Conservation (phyloP, 2,888 invertebrate species). For the Cordilura impudica region DNA sequence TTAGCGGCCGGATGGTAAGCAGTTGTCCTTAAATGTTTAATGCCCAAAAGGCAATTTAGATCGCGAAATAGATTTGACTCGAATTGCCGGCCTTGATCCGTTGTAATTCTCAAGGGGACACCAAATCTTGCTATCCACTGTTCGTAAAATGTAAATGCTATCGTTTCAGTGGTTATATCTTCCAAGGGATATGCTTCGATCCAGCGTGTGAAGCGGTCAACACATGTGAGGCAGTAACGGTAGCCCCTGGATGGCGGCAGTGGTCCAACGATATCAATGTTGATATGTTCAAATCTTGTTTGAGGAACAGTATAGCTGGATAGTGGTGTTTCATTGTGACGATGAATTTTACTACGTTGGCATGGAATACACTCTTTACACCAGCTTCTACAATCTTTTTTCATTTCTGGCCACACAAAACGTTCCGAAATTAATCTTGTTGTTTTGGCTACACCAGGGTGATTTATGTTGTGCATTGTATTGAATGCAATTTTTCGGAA, state of each 20-base stretch:
- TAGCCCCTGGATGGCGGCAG: slow-evolving; percentile 62
- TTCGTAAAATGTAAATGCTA: slow-evolving; percentile 58
- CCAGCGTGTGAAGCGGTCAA: slow-evolving; percentile 64
- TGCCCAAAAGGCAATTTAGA: slow-evolving; percentile 59
- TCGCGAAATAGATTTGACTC: slow-evolving; percentile 63
- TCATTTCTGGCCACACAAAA: slow-evolving; percentile 28
- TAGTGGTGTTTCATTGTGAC: not conserved
- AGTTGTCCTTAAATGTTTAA: slow-evolving; percentile 15
- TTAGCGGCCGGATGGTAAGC: slow-evolving; percentile 47
- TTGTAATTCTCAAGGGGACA: not conserved
- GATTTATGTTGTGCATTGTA: slow-evolving; percentile 25
- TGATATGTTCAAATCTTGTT: not conserved
- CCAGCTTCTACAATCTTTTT: slow-evolving; percentile 19
- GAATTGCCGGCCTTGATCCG: not conserved
- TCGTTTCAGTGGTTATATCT: slow-evolving; percentile 56
- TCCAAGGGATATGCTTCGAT: slow-evolving; percentile 64
- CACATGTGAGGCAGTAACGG: slow-evolving; percentile 70
- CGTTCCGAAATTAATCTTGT: not conserved
- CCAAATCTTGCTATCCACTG: not conserved
- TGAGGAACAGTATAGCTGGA: not conserved
- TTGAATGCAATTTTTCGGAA: slow-evolving; percentile 33
- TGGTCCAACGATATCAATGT: not conserved
- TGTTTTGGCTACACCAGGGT: slow-evolving; percentile 25
- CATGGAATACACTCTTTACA: not conserved
- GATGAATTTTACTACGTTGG: not conserved